Evolutionary conservation across 2,113 vertebrate genomes (phyloP), one percentile per base, ranked within the genome.

Genomic region (Nothocercus julius): DNA sequence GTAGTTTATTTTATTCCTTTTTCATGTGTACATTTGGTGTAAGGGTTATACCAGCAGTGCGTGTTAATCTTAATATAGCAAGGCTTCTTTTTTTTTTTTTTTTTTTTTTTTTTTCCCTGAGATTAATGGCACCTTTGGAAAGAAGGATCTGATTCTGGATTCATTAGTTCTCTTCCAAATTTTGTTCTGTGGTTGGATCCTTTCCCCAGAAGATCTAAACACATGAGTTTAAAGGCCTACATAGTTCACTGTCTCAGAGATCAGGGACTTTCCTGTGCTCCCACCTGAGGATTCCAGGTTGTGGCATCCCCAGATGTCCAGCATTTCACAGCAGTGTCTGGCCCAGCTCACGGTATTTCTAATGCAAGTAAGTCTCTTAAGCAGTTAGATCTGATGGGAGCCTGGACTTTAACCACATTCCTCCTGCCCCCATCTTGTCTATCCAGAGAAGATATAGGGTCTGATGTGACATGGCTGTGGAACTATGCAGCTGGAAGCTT

Each of bases 1-100:
- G 8, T 82, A 49, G 12, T 82, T 91, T 66, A 36, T 77, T 92
- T 27, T 93, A 66, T 92, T 93, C 63, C 86, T 22, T 42, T 66
- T 54, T 54, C 18, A 67, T 7, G 19, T 90, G 68, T 58, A 15
- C 16, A 16, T 25, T 12, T 82, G 75, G 49, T 36, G 27, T 87
- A 92, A 76, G 42, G 3, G 13, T 28, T 88, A 20, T 40, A 87
- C 72, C 89, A 62, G 34, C 82, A 66, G 18, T 84, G 15, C 34
- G 32, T 77, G 21, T 77, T 74, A 67, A 47, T 80, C 68, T 44
- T 51, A 61, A 59, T 1, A 0, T 49, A 78, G 22, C 58, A 78
- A 74, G 44, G 34, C 38, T 85, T 12, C 74, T 91, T n/a, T n/a
- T n/a, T n/a, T n/a, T n/a, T n/a, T n/a, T n/a, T n/a, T 36, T 36